phyloP scores from a whole-genome alignment of 2,888 invertebrate genomes.

The Labia minor region DNA sequence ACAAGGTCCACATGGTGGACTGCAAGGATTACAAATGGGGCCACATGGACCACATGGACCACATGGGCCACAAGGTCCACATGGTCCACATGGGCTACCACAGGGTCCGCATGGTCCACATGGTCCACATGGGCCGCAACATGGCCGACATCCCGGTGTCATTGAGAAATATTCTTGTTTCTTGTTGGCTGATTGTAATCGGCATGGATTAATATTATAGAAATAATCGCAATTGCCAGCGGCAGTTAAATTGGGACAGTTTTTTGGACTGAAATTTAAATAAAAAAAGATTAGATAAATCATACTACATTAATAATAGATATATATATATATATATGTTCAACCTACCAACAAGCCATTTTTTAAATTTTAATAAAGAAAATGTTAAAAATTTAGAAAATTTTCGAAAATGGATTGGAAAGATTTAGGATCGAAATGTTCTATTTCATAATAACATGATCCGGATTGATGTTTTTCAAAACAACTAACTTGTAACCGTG shows the following conservation, averaged over 20 bases:
- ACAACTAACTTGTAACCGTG: background rate
- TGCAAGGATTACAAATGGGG: background rate
- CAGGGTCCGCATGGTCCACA: background rate
- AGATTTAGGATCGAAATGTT: background rate
- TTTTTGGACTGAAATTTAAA: background rate
- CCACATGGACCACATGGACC: background rate
- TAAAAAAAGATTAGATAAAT: background rate
- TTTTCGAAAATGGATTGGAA: background rate
- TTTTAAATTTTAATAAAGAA: background rate
- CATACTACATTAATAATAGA: too few relatives aligned
- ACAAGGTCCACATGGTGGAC: background rate
- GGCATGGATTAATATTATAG: background rate
- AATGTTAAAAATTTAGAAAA: background rate
- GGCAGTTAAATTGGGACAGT: background rate
- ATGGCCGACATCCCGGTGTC: background rate
- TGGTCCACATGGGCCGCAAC: background rate
- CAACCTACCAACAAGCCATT: background rate
- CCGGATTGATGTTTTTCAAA: background rate
- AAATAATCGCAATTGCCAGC: background rate
- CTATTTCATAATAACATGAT: background rate
- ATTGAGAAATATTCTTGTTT: background rate
- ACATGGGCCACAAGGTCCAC: background rate
- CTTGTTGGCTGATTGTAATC: background rate
- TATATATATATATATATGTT: background rate
- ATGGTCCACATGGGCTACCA: background rate